Evolutionary conservation across 2,888 invertebrate species (phyloP), one percentile per base, ranked within the genome.

Genomic region (Hybos culiciformis): DNA sequence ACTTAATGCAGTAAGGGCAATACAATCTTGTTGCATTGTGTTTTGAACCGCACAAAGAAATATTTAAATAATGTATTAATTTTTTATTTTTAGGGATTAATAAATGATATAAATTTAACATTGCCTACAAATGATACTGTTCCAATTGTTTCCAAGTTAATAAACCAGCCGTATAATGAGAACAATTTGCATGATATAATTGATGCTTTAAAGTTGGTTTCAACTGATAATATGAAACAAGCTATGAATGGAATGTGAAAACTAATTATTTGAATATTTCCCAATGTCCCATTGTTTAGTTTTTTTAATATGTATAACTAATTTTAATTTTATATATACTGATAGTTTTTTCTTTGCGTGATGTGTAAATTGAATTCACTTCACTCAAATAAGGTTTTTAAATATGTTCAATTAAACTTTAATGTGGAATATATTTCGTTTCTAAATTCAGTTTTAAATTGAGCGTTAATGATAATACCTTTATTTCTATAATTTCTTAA

Each of bases 141-240:
- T 15, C 66, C 67, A 1, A 59, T 67, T 14, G 65, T 67, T 3
- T 63, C 67, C 17, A 57, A 57, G 7, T 52, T 66, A 0, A 57
- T 61, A 37, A 58, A 60, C 23, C 55, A 61, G 41, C 54, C 59
- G 5, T 67, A 64, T 39, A 58, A 57, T 20, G 67, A 67, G 50
- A 54, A 60, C n/a, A 63, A 60, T 48, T 52, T 67, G 8, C 62
- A 62, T 24, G 60, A 58, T 18, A 64, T 67, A 24, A 51, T 62
- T 33, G 54, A 55, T 14, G 66, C 67, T 2, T 50, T 67, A n/a
- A 66, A 66, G 46, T 48, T 62, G 43, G 65, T 60, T n/a, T 60
- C 61, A 45, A 61, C 62, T n/a, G 60, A 63, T 21, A 66, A 65
- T 52, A 60, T 67, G 26, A 58, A 66, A 49, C 65, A 63, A 51